Evolutionary conservation across 2,797 vertebrate species (phyloP).

Genomic region (Pempheris klunzingeri): DNA sequence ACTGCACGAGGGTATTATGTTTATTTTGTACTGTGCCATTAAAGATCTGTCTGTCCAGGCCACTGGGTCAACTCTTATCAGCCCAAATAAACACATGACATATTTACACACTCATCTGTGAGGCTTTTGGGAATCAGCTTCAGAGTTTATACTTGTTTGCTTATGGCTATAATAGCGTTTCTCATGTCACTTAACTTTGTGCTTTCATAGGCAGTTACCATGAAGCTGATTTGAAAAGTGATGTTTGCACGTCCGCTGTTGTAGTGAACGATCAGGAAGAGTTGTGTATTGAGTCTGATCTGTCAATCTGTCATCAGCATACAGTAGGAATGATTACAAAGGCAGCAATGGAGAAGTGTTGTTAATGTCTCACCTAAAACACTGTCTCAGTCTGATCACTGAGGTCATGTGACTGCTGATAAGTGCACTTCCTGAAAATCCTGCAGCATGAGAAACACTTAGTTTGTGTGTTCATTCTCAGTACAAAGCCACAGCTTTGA

Average conservation of each 20-base stretch:
- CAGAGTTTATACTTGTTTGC: constrained; percentile 29
- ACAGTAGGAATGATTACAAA: constrained; percentile 17
- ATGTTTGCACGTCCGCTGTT: background rate
- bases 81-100: constrained; percentile 47
- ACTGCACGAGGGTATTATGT: constrained; percentile 22
- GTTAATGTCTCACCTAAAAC: constrained; percentile 16
- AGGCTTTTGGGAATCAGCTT: constrained; percentile 5
- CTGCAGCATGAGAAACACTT: constrained; percentile 13
- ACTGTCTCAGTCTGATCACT: background rate
- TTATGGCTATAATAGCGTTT: constrained; percentile 3
- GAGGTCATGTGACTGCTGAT: constrained; percentile 12
- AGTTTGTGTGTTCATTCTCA: constrained; percentile 2
- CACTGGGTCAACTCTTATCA: constrained; percentile 65
- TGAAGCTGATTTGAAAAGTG: background rate
- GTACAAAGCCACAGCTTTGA: constrained; percentile 3
- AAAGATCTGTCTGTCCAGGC: constrained; percentile 38
- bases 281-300: background rate
- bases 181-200: constrained; percentile 10
- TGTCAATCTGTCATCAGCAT: constrained; percentile 23
- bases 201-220: background rate
- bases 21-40: constrained; percentile 37
- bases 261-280: background rate
- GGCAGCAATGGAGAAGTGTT: constrained; percentile 25
- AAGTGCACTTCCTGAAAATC: constrained; percentile 36
- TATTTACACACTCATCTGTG: constrained; percentile 34